Evolutionary conservation across 1,140 invertebrate genomes (phyloP).

Genomic region (Stegodyphus dumicola): DNA sequence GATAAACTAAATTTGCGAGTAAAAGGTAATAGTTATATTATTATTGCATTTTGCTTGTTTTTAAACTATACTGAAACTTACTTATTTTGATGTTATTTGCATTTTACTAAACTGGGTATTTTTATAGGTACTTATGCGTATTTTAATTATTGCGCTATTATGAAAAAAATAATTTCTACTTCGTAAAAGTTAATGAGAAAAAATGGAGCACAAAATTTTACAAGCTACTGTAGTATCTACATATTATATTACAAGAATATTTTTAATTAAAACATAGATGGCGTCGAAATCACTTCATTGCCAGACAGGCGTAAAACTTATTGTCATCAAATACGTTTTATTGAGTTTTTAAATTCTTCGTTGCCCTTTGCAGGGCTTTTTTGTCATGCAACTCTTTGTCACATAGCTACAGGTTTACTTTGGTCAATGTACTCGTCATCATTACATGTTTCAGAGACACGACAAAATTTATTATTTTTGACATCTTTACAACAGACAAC

Average conservation of each 20-base stretch:
- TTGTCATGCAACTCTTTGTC: conserved; percentile 33
- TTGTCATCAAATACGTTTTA: conserved; percentile 19
- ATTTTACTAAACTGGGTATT: no score
- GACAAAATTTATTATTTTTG: background rate
- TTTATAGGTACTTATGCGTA: background rate
- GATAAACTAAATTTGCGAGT: no score
- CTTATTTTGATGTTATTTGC: no score
- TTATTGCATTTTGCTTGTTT: no score
- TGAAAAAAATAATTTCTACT: background rate
- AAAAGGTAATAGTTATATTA: no score
- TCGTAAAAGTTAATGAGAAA: background rate
- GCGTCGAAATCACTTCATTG: background rate
- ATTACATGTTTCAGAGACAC: background rate
- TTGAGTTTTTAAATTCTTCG: background rate
- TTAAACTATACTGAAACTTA: no score
- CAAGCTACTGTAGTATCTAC: background rate
- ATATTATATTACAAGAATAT: background rate
- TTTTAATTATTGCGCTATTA: background rate
- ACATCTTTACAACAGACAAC: background rate
- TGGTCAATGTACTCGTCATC: background rate
- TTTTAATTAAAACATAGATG: background rate
- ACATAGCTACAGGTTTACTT: background rate
- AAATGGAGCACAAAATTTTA: background rate
- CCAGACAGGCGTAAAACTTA: background rate
- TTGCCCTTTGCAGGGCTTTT: background rate